A percentile compares a stretch with the other conserved stretches of the same genome.
Evolutionary conservation across 2,113 vertebrate species (phyloP).

Genomic region (Alouatta palliata): DNA sequence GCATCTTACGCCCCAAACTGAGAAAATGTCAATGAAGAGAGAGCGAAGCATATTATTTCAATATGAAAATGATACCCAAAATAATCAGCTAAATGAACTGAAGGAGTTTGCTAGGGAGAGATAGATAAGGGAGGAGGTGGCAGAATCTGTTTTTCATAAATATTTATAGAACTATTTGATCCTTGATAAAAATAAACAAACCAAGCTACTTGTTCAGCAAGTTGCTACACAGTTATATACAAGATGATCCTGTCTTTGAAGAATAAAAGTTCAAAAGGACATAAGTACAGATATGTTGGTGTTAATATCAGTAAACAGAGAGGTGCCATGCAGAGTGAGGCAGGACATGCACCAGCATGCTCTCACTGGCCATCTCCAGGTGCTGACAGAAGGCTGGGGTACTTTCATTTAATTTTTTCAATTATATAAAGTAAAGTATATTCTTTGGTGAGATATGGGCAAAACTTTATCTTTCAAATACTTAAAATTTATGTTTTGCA

Average conservation of each 20-base stretch:
- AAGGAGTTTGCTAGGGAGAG: neutral
- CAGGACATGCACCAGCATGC: neutral
- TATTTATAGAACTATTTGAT: neutral
- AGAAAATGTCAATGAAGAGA: neutral
- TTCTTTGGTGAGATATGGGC: neutral
- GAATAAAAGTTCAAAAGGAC: neutral
- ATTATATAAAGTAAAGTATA: slow-evolving; percentile 37
- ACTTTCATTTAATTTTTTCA: neutral
- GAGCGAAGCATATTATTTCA: neutral
- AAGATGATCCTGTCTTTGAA: neutral
- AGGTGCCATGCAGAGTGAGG: fast-evolving
- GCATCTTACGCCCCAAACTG: neutral
- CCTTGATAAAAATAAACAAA: slow-evolving; percentile 31
- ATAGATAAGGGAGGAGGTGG: neutral
- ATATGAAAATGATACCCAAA: neutral
- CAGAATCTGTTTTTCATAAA: neutral
- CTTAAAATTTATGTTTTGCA: neutral
- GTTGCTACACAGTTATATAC: neutral
- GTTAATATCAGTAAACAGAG: neutral
- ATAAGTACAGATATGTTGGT: neutral
- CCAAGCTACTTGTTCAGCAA: neutral
- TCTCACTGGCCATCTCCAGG: neutral
- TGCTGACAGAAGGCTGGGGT: neutral
- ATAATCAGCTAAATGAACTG: neutral
- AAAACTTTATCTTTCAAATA: slow-evolving; percentile 42